Conservation (phyloP, 2,797 vertebrate species). For the Delichon dasypus region DNA sequence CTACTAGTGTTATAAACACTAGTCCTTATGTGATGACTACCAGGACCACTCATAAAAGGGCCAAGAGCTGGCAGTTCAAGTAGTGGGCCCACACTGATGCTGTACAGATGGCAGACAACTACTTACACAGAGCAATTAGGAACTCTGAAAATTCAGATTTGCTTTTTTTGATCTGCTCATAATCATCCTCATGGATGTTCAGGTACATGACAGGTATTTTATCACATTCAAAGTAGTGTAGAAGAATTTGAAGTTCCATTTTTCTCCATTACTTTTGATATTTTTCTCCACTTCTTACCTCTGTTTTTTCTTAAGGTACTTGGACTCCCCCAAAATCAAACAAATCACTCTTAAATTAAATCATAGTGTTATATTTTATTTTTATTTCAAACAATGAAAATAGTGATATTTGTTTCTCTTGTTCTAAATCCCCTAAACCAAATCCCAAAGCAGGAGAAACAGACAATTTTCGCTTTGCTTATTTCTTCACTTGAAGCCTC, state of each 20-base stretch:
- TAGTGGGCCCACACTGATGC: not conserved
- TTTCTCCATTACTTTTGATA: not conserved
- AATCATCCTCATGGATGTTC: not conserved
- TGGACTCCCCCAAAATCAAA: not conserved
- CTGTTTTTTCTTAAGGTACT: not conserved
- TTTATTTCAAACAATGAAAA: not conserved
- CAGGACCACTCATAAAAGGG: not conserved
- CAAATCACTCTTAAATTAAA: not conserved
- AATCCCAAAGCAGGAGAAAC: not conserved
- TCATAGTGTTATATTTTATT: not conserved
- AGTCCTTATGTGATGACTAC: not conserved
- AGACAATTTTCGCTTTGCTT: not conserved
- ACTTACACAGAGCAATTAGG: not conserved
- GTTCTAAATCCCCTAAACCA: not conserved
- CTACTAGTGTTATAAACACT: not conserved
- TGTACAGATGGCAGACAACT: not conserved
- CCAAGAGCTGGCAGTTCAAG: not conserved
- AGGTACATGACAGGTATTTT: not conserved
- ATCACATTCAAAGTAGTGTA: not conserved
- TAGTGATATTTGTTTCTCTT: not conserved
- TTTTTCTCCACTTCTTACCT: not conserved
- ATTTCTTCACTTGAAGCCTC: not conserved
- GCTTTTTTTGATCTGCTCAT: not conserved
- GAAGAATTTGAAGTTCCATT: not conserved
- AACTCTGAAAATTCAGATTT: not conserved